Base-by-base conservation (phyloP, 2,113 vertebrate species). In the Aphyosemion australe region DNA sequence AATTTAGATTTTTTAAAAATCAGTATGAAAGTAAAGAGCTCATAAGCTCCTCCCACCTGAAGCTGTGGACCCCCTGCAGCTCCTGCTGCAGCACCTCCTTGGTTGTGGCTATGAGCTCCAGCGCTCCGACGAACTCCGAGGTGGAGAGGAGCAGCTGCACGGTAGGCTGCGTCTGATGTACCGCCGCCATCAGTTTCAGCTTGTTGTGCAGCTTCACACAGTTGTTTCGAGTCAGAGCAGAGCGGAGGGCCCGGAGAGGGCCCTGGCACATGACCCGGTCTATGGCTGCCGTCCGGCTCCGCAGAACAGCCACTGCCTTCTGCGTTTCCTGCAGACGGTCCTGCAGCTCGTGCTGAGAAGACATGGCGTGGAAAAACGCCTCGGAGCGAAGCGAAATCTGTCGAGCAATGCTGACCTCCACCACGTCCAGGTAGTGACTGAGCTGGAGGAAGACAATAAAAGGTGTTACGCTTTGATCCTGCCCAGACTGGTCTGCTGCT, bases 321-420 rank as follows among this genome's bases (percentile, higher is more conserved):
- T 95, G 95, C 47, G 97, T 98, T 90, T 95, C 94, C 83, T 90
- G 94, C 91, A 99, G 95, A 79, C 94, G 95, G 94, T 99, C 97
- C 94, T 99, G 97, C 82, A 99, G 93, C 76, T 99, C 95, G 20
- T 96, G 97, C 90, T 99, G 97, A 43, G 97, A 99, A 66, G 97
- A 98, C 97, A 99, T 98, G 87, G 97, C 97, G 76, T 99, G 97
- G 80, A 99, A 99, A 88, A 99, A 99, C 4, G 97, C 96, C 85
- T 99, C 97, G 2, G 97, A 99, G 88, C 97, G 97, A 64, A 97
- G 92, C 4, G 97, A 99, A 90, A 99, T 99, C 92, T 99, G 97
- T 46, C 95, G 96, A 47, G 97, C 97, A 65, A 99, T 99, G 90
- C 96, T 98, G 82, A 99, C 97, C 93, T 99, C 97, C 89, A 99